These are phyloP conservation scores for Melinaea menophilus DNA, from an alignment of 2,888 invertebrate species.

Conservation along the genomic window DNA sequence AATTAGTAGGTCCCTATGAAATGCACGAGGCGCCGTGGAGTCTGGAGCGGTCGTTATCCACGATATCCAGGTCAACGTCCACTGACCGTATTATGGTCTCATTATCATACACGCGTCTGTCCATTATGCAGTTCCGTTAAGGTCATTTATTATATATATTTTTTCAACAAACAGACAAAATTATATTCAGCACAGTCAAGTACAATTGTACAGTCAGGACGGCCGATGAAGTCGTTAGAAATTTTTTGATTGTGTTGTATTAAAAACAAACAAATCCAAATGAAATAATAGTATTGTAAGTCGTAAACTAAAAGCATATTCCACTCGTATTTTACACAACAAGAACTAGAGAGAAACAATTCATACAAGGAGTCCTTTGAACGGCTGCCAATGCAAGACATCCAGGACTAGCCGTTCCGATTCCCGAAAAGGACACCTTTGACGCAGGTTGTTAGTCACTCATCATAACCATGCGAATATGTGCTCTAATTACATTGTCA, in stretches of 20 bases:
- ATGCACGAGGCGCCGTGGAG: conserved; percentile 49
- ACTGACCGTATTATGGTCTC: conserved; percentile 46
- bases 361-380: conserved; percentile 27
- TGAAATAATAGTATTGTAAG: too few species aligned
- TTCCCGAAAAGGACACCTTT: conserved; percentile 27
- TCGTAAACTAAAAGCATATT: not conserved
- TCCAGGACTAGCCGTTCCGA: conserved; percentile 22
- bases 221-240: too few species aligned
- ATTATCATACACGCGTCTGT: conserved; percentile 36
- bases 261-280: too few species aligned
- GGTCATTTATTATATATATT: conserved; percentile 9
- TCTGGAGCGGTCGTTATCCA: conserved; percentile 43
- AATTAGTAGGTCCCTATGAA: conserved; percentile 29
- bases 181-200: too few species aligned
- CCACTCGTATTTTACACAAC: not conserved
- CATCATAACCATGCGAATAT: conserved; percentile 8
- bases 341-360: conserved; percentile 13
- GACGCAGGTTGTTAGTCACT: not conserved
- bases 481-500: conserved; percentile 5
- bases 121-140: conserved; percentile 17
- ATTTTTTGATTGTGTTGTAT: too few species aligned
- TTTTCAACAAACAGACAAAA: too few species aligned
- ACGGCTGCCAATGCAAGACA: conserved; percentile 30
- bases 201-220: too few species aligned
- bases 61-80: conserved; percentile 54